Evolutionary conservation across 2,797 vertebrate genomes (phyloP).

Genomic region (Peromyscus attwateri): DNA sequence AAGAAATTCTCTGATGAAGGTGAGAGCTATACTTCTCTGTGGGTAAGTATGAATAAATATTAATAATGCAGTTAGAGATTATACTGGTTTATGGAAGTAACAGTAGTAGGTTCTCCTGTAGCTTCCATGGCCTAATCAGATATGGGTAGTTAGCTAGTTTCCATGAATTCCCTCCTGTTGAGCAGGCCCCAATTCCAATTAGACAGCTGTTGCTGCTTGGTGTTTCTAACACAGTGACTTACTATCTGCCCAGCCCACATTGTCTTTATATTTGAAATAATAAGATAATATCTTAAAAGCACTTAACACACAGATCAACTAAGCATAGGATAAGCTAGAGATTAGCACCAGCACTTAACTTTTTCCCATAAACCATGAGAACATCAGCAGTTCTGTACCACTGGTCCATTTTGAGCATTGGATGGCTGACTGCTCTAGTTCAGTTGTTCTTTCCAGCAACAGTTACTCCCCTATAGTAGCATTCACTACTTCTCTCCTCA

Average conservation of each 20-base stretch:
- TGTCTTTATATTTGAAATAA: not conserved
- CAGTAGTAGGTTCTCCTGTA: no score
- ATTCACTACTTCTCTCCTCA: not conserved
- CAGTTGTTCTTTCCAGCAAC: not conserved
- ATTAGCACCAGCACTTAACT: not conserved
- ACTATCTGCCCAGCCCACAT: not conserved
- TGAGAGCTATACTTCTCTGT: not conserved
- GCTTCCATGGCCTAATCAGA: not conserved
- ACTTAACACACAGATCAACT: not conserved
- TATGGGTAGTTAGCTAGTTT: not conserved
- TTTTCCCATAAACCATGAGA: not conserved
- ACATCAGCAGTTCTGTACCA: not conserved
- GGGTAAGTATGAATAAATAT: not conserved
- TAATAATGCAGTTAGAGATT: not conserved
- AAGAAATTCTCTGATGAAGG: not conserved
- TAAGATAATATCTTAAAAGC: not conserved
- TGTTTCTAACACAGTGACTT: not conserved
- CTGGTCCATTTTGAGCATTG: not conserved
- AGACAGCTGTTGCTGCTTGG: not conserved
- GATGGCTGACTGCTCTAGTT: not conserved
- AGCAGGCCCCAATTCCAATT: not conserved
- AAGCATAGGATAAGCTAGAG: not conserved
- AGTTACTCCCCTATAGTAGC: not conserved
- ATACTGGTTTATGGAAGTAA: not conserved
- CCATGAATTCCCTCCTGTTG: not conserved